Evolutionary conservation across 2,888 invertebrate species (phyloP), one percentile per base, ranked within the genome.

Genomic region (Pheosia gnoma): DNA sequence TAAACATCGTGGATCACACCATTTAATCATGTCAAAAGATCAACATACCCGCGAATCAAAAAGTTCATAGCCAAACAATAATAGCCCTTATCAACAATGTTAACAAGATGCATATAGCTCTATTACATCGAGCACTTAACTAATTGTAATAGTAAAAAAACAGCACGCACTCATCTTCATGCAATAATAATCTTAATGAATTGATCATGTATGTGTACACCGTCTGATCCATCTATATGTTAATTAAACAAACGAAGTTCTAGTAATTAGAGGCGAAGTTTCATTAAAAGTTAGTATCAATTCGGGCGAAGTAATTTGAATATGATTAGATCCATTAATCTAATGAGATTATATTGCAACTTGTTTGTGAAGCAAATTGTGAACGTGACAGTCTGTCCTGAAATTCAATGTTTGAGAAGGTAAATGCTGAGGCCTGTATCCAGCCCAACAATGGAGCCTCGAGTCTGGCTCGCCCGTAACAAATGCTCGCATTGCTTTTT

Each of bases 251-350:
- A 10, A 37, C 53, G 10, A 53, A 38, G 10, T 53, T 51, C 53
- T 37, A 9, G 53, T 53, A 53, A 53, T 53, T 53, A 53, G 53
- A 11, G 37, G 10, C 53, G 10, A 53, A 38, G 11, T 53, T 37
- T 53, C 53, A 53, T 53, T 53, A 53, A 53, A 53, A 53, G 53
- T 53, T 53, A 53, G 37, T 53, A 10, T 53, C 53, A 36, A 37
- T 37, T 37, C 9, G 53, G 53, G 9, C 11, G 11, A 53, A 53
- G 53, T 53, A 53, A 37, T 53, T 53, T 53, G 53, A 37, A 53
- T 53, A 37, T 53, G 9, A 53, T 52, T 52, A 53, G 53, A 53
- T 4, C 6, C 37, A 37, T 36, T 36, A 9, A 37, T 53, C 53
- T 53, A 53, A 53, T 53, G 53, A 37, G 37, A 53, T 53, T 53